Base-by-base conservation (phyloP, 2,888 invertebrate genomes). In the Melanophora roralis region DNA sequence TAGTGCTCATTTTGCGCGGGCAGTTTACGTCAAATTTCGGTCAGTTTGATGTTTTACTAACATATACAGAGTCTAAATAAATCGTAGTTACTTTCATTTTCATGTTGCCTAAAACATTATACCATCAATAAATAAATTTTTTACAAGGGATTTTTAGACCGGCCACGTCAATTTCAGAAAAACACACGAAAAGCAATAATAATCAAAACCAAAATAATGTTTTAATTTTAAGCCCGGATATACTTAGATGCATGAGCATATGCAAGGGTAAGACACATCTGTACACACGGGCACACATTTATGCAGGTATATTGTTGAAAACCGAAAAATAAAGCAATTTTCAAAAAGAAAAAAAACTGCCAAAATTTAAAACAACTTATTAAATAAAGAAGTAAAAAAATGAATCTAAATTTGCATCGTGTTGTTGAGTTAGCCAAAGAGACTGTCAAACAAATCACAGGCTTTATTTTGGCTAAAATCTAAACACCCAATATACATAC, bases 361-460 rank as follows among this genome's bases (percentile, higher is more conserved):
- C 74, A 68, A 74, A 27, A 71, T 38, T 47, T 73, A 47, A 32
- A 65, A 49, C 40, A 51, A 65, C 73, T 40, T 49, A 51, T 51
- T 34, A 14, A 14, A 6, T 38, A 51, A 47, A 57, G 59, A 47
- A 51, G 11, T 32, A 47, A 32, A 38, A 27, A 47, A 12, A 47
- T 27, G 1, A 19, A 40, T 43, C 34, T 19, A 6, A 5, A 27
- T 27, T 27, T 27, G 27, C 27, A 27, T 27, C 27, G 64, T 32
- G 40, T 75, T 53, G 51, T 47, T 60, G 40, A 57, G n/a, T 59
- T 19, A 43, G 74, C 32, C 49, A 43, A 51, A 34, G 49, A 49
- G 49, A 62, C 60, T 80, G 75, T 55, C 71, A 71, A 75, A 76
- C 80, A 80, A 80, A 80, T 76, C 72, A 76, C 72, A 57, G 72